phyloP scores from a whole-genome alignment of 2,888 invertebrate genomes.

The Epicampocera succincta region DNA sequence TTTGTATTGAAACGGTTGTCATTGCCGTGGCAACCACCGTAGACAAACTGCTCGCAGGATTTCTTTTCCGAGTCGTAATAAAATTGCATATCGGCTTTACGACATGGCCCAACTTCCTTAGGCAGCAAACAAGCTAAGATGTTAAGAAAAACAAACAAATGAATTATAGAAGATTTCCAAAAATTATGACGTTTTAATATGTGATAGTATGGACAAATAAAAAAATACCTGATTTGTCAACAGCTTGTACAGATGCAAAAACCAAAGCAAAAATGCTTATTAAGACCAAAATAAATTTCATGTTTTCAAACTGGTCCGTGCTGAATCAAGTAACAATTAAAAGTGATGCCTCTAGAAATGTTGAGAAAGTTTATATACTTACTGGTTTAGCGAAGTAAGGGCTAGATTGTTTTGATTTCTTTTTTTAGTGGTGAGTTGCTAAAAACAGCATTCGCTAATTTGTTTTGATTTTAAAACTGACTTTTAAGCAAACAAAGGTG shows the following conservation, averaged over 20 bases:
- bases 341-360: constrained; percentile 44
- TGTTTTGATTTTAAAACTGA: constrained; percentile 12
- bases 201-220: not conserved
- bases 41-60: constrained; percentile 72
- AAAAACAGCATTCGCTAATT: not conserved
- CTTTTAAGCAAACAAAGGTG: constrained; percentile 14
- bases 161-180: not conserved
- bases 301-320: constrained; percentile 33
- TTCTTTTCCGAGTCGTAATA: constrained; percentile 71
- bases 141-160: not conserved
- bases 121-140: constrained; percentile 71
- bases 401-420: constrained; percentile 12
- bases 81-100: constrained; percentile 66
- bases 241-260: constrained; percentile 65
- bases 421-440: constrained; percentile 10
- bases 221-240: constrained; percentile 69
- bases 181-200: not conserved
- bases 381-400: constrained; percentile 15
- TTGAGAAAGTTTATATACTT: constrained; percentile 53
- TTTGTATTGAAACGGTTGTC: constrained; percentile 72
- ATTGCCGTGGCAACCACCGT: constrained; percentile 74
- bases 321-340: constrained; percentile 37
- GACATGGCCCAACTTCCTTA: constrained; percentile 73
- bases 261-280: constrained; percentile 68
- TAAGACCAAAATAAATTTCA: constrained; percentile 67